Percentiles rank a stretch among this genome's conserved stretches.
Evolutionary conservation across 2,888 invertebrate species (phyloP).

Genomic region (Agrilus mali): DNA sequence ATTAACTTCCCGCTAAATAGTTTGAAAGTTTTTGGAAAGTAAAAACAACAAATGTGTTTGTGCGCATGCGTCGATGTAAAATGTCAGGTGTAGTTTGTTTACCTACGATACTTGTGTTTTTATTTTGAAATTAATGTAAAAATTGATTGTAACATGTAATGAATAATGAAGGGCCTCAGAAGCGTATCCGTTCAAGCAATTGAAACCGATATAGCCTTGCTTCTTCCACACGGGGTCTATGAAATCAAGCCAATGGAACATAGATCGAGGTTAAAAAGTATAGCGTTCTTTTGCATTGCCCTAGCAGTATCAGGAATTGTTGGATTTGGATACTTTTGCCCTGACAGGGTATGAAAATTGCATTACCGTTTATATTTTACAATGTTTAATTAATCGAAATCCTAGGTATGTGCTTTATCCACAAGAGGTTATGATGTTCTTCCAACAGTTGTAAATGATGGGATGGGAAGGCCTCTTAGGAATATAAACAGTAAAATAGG

Average conservation of each 20-base stretch:
- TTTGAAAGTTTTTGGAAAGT: too few species aligned
- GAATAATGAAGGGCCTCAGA: slow-evolving; percentile 34
- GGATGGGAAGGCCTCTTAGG: slow-evolving; percentile 31
- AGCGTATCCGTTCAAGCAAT: slow-evolving; percentile 69
- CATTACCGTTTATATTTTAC: slow-evolving; percentile 4
- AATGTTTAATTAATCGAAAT: slow-evolving; percentile 13
- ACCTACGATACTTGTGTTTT: not conserved
- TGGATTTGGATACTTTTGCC: slow-evolving; percentile 82
- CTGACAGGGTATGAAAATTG: slow-evolving; percentile 57
- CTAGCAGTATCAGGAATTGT: slow-evolving; percentile 77
- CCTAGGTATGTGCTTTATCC: slow-evolving; percentile 60
- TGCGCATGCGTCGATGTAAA: too few species aligned
- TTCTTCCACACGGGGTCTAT: slow-evolving; percentile 64
- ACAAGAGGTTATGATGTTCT: slow-evolving; percentile 38
- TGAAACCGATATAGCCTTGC: slow-evolving; percentile 69
- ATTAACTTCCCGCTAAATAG: too few species aligned
- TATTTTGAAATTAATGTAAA: slow-evolving; percentile 1
- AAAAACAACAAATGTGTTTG: too few species aligned
- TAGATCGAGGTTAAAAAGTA: slow-evolving; percentile 61
- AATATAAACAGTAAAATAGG: slow-evolving; percentile 44
- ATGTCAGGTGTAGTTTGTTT: not conserved
- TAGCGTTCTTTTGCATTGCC: slow-evolving; percentile 69
- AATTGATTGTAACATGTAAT: slow-evolving; percentile 13
- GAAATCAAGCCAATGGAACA: slow-evolving; percentile 80
- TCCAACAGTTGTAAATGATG: slow-evolving; percentile 36